Evolutionary conservation across 2,113 vertebrate species (phyloP).

Genomic region (Hemichromis elongatus): DNA sequence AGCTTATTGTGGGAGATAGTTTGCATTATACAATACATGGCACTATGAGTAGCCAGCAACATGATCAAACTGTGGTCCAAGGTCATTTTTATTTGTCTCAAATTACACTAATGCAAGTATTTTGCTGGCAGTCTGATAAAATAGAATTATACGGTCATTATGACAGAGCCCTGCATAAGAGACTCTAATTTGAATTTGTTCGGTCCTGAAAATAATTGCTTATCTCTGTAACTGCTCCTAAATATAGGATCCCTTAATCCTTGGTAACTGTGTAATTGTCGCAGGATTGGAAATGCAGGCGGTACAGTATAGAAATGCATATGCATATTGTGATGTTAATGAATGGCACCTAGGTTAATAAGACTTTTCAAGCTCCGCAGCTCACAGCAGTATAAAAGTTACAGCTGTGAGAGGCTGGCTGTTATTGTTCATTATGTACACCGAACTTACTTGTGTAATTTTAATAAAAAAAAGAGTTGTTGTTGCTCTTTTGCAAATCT

Average conservation of each 20-base stretch:
- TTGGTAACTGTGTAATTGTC: conserved; percentile 58
- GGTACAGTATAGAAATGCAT: conserved; percentile 36
- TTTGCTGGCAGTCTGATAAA: background rate
- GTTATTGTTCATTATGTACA: conserved; percentile 3
- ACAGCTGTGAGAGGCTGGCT: background rate
- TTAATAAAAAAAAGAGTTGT: background rate
- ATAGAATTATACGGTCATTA: conserved; percentile 1
- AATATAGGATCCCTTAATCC: conserved; percentile 58
- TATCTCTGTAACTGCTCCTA: conserved; percentile 41
- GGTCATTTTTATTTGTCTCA: background rate
- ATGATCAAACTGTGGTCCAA: background rate
- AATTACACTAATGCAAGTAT: background rate
- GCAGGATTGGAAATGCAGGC: conserved; percentile 40
- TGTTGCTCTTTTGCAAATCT: background rate
- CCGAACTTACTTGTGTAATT: conserved; percentile 4
- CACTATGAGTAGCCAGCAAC: background rate
- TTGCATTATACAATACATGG: background rate
- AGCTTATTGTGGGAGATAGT: background rate
- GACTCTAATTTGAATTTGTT: conserved; percentile 46
- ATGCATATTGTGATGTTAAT: conserved; percentile 63
- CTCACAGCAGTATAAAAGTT: conserved; percentile 17
- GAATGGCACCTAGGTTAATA: conserved; percentile 70
- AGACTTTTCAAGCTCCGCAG: conserved; percentile 41
- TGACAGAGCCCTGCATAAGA: background rate
- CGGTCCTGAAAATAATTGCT: conserved; percentile 46